phyloP scores from a whole-genome alignment of 2,888 invertebrate species.

The Noctua pronuba region DNA sequence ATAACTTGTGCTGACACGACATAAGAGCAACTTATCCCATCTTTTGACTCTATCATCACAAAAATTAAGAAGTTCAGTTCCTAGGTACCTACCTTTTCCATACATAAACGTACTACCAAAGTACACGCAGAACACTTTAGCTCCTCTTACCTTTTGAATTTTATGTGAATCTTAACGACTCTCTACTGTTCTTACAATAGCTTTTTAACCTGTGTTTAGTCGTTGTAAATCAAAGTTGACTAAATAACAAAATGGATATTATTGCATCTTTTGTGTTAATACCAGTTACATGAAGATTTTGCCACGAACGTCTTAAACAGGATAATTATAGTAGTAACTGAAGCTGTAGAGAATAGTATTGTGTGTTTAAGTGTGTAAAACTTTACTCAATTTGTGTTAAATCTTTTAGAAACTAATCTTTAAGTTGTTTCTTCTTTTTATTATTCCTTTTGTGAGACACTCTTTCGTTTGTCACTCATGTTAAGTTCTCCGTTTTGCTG shows the following conservation, averaged over 20 bases:
- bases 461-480: background rate
- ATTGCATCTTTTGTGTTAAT: constrained; percentile 54
- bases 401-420: constrained; percentile 27
- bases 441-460: constrained; percentile 2
- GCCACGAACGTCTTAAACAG: constrained; percentile 34
- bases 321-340: constrained; percentile 48
- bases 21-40: background rate
- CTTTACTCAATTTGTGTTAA: constrained; percentile 42
- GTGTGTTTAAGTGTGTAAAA: constrained; percentile 39
- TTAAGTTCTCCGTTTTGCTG: background rate
- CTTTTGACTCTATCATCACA: background rate
- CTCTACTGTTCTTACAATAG: constrained; percentile 44
- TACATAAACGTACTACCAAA: constrained; percentile 3
- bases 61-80: background rate
- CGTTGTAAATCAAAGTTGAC: constrained; percentile 62
- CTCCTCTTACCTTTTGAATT: constrained; percentile 43
- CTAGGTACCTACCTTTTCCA: background rate
- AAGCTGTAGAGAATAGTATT: constrained; percentile 17
- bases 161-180: constrained; percentile 60
- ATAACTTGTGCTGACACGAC: background rate
- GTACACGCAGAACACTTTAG: constrained; percentile 5
- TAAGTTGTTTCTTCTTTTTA: constrained; percentile 8
- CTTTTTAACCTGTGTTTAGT: constrained; percentile 61
- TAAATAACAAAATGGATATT: constrained; percentile 55
- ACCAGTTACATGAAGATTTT: constrained; percentile 39